Percentiles rank a stretch among this genome's conserved stretches.
Evolutionary conservation across 2,113 vertebrate species (phyloP).

Genomic region (Malurus elegans): DNA sequence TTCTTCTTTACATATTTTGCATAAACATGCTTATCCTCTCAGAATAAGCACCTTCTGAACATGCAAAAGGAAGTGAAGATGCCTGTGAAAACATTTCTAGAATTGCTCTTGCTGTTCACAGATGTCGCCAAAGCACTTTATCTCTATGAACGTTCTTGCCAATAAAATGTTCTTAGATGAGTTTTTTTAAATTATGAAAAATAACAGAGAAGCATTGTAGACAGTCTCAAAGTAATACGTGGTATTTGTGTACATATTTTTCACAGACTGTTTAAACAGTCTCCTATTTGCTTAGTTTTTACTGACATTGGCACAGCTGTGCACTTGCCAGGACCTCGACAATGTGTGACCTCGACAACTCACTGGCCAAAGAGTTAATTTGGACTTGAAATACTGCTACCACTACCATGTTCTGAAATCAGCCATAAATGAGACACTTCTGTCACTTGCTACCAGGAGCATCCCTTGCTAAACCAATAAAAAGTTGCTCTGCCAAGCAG

Average conservation of each 20-base stretch:
- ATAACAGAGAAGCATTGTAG: not conserved
- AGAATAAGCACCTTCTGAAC: not conserved
- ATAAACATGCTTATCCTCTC: not conserved
- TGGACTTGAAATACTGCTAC: not conserved
- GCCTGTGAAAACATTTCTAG: not conserved
- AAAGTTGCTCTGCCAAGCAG: not conserved
- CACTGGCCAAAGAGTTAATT: not conserved
- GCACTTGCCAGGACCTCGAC: not conserved
- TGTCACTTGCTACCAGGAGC: not conserved
- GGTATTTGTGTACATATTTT: not conserved
- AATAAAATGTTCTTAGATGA: not conserved
- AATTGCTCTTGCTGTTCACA: not conserved
- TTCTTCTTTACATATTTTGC: not conserved
- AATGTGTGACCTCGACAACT: not conserved
- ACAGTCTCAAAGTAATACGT: not conserved
- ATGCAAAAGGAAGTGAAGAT: not conserved
- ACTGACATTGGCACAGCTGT: not conserved
- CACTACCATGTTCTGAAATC: not conserved
- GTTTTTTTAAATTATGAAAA: not conserved
- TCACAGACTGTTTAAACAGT: not conserved
- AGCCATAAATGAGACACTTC: not conserved
- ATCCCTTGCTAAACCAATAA: not conserved
- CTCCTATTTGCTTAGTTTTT: not conserved
- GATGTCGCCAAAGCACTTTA: not conserved
- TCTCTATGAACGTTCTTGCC: not conserved